Conservation (phyloP, 2,888 invertebrate species). For the Odontocolon sp. region DNA sequence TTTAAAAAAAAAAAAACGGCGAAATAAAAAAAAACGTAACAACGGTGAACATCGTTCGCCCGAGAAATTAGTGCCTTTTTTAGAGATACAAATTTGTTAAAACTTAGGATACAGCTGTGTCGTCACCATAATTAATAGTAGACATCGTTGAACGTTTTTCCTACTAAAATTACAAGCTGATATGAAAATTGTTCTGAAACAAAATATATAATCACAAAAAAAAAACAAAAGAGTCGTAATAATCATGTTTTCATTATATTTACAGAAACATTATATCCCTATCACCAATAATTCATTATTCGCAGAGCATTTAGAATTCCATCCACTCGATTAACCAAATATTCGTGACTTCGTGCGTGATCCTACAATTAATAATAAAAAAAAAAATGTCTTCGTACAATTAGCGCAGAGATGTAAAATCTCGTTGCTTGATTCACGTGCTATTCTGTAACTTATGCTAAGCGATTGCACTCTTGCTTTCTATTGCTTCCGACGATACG, state of each 20-base stretch:
- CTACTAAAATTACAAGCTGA: constrained; percentile 17
- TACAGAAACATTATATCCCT: background rate
- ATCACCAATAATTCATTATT: background rate
- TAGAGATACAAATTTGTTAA: background rate
- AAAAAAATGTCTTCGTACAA: constrained; percentile 3
- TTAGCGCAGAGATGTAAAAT: no score
- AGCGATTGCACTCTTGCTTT: constrained; percentile 54
- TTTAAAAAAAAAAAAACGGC: no score
- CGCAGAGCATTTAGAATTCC: background rate
- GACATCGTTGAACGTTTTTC: constrained; percentile 1
- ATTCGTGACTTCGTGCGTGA: constrained; percentile 34
- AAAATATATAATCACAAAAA: background rate
- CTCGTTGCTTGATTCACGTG: constrained; percentile 12
- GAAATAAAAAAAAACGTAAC: no score
- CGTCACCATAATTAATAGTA: background rate
- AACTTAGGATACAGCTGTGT: background rate
- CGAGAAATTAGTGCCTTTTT: constrained; percentile 13
- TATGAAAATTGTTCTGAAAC: background rate
- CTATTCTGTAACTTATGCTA: constrained; percentile 5
- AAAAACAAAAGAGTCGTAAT: background rate
- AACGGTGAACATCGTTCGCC: constrained; percentile 10
- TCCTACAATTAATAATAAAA: constrained; percentile 12
- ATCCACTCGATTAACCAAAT: constrained; percentile 11
- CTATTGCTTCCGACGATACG: constrained; percentile 47
- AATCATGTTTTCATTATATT: background rate